phyloP scores from a whole-genome alignment of 2,888 invertebrate species.

The Archips crataeganus region DNA sequence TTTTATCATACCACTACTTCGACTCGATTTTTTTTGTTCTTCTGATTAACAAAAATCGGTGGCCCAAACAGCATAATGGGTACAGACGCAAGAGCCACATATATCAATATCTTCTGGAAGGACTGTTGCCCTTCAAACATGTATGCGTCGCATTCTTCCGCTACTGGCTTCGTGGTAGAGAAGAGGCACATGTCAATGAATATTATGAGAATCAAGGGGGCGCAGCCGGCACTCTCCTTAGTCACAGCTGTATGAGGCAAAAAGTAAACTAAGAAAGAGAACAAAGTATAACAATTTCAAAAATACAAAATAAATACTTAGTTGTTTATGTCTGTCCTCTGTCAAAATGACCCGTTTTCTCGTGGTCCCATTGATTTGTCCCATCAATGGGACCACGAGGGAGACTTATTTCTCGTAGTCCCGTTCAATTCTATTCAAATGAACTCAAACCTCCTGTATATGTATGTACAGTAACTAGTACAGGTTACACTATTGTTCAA shows the following conservation, averaged over 20 bases:
- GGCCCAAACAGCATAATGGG: conserved; percentile 91
- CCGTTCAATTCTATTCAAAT: no score
- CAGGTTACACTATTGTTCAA: no score
- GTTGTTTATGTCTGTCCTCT: no score
- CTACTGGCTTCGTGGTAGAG: conserved; percentile 58
- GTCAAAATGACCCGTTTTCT: no score
- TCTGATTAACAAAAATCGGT: conserved; percentile 84
- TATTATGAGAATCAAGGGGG: conserved; percentile 91
- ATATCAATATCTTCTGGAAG: conserved; percentile 87
- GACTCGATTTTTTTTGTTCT: conserved; percentile 12
- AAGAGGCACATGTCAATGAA: conserved; percentile 92
- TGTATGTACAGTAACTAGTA: no score
- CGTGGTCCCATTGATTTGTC: no score
- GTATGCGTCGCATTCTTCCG: conserved; percentile 78
- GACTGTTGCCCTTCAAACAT: conserved; percentile 83
- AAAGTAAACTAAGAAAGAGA: background rate
- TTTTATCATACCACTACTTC: background rate
- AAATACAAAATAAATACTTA: no score
- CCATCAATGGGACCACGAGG: no score
- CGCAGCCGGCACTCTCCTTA: conserved; percentile 78
- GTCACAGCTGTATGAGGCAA: conserved; percentile 52
- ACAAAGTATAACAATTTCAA: no score
- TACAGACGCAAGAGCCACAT: conserved; percentile 87
- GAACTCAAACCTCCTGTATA: no score
- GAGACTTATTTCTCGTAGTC: no score